A percentile compares a stretch with the other conserved stretches of the same genome.
Conservation (phyloP, 2,113 vertebrate genomes). For the Circaetus cinerascens region DNA sequence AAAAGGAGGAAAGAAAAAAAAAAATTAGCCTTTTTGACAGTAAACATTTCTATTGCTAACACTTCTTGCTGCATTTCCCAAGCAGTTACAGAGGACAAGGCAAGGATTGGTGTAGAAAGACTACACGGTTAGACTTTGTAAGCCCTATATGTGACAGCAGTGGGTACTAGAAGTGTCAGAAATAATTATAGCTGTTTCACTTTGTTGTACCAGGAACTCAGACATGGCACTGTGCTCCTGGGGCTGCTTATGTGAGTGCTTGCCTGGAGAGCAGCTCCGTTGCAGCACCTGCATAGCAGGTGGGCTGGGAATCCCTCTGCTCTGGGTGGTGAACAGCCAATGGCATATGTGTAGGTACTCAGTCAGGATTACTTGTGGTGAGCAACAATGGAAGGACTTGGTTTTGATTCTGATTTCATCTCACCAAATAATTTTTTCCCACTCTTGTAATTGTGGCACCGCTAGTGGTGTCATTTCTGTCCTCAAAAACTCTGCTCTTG, state of each 20-base stretch:
- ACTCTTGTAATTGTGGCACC: not conserved
- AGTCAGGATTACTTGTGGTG: not conserved
- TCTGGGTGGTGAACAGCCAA: not conserved
- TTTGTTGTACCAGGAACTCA: not conserved
- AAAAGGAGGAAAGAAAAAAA: not conserved
- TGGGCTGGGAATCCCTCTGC: not conserved
- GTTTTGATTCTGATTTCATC: not conserved
- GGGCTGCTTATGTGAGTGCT: not conserved
- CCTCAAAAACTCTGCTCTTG: not conserved
- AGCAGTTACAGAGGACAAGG: not conserved
- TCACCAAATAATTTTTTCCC: not conserved
- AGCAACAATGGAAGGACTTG: not conserved
- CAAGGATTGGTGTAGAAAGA: not conserved
- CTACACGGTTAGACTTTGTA: not conserved
- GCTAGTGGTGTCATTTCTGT: fast-evolving
- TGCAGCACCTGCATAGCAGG: fast-evolving
- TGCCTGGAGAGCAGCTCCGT: not conserved
- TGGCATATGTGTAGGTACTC: fast-evolving
- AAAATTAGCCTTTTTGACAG: not conserved
- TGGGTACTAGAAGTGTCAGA: not conserved
- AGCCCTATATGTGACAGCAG: not conserved
- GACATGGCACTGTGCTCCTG: not conserved
- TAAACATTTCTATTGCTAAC: not conserved
- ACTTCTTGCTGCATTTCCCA: not conserved
- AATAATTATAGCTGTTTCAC: not conserved